Base-by-base conservation (phyloP, 2,797 vertebrate species). In the Tolypeutes matacus region DNA sequence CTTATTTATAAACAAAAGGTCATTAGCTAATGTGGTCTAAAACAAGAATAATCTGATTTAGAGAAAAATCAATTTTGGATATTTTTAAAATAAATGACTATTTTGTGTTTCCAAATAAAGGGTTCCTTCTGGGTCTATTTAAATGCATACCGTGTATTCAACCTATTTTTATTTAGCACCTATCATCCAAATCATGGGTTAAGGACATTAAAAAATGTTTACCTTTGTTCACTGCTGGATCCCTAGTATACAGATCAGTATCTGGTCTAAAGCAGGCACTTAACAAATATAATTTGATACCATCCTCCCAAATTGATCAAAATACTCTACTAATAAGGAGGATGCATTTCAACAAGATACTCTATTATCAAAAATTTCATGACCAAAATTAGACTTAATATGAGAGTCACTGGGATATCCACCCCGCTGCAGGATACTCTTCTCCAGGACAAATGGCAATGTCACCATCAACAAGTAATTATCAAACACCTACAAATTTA, bases 401-500 rank as follows among this genome's bases (percentile, higher is more conserved):
- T 14, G 53, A 53, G 46, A 78, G 36, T 81, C 53, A 76, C 53
- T 77, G 53, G 69, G 53, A n/a, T 80, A 82, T 29, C 78, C 75
- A 76, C 73, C 87, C 67, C 49, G 64, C 7, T 62, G 10, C 27
- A 69, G 42, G 77, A 82, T 27, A 82, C 82, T 82, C 64, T 80
- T 69, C 67, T 87, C 58, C 36, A 67, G 49, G 93, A 65, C 70
- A 64, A 92, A 91, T 6, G n/a, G 69, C 39, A 80, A n/a, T 56
- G 36, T 69, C 46, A 86, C 25, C 75, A 89, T 31, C 65, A 87
- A 80, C 65, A 85, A 91, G 76, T 53, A 83, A 92, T 89, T 72
- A 94, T 89, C 94, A 95, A 67, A 91, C 39, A 69, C 51, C 89
- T 86, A 72, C 36, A 82, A 93, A 78, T n/a, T 76, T 76, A 84